Percentiles rank a stretch among this genome's conserved stretches.
These are phyloP conservation scores for Mugil cephalus DNA, from an alignment of 2,113 vertebrate genomes.

Conservation along the genomic window DNA sequence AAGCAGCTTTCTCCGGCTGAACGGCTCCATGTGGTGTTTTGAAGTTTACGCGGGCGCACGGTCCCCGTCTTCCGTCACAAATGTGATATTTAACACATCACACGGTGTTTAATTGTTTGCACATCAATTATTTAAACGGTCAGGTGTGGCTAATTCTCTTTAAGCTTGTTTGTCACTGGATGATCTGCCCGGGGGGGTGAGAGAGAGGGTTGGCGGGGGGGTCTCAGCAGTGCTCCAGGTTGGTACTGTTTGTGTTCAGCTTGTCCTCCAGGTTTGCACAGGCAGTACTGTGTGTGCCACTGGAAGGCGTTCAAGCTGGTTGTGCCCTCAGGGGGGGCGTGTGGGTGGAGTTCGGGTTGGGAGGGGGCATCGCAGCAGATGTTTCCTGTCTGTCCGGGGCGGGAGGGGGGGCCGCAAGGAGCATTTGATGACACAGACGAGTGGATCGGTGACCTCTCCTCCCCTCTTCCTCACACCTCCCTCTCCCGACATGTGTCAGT, in stretches of 20 bases:
- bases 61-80: conserved; percentile 19
- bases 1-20: conserved; percentile 36
- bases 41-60: conserved; percentile 4
- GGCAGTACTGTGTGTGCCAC: conserved; percentile 32
- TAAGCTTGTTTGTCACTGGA: conserved; percentile 45
- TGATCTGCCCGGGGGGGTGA: conserved; percentile 8
- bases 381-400: conserved; percentile 49
- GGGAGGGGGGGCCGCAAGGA: background rate
- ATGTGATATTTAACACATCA: conserved; percentile 36
- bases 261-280: conserved; percentile 45
- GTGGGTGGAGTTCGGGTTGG: conserved; percentile 10
- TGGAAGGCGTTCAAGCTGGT: conserved; percentile 61
- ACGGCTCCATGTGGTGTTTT: conserved; percentile 36
- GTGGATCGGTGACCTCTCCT: conserved; percentile 60
- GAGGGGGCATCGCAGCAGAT: conserved; percentile 61
- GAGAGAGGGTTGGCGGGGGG: background rate
- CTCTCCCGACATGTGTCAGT: conserved; percentile 76
- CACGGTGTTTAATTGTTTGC: conserved; percentile 34
- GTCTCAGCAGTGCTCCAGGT: background rate
- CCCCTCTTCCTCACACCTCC: conserved; percentile 63
- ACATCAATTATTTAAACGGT: conserved; percentile 50
- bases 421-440: conserved; percentile 58
- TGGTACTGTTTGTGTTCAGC: conserved; percentile 29
- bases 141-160: conserved; percentile 34
- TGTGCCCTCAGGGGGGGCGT: conserved; percentile 30